Percentiles rank a stretch among this genome's conserved stretches.
These are phyloP conservation scores for Euzetes globulus DNA, from an alignment of 2,888 invertebrate genomes.

Conservation along the genomic window DNA sequence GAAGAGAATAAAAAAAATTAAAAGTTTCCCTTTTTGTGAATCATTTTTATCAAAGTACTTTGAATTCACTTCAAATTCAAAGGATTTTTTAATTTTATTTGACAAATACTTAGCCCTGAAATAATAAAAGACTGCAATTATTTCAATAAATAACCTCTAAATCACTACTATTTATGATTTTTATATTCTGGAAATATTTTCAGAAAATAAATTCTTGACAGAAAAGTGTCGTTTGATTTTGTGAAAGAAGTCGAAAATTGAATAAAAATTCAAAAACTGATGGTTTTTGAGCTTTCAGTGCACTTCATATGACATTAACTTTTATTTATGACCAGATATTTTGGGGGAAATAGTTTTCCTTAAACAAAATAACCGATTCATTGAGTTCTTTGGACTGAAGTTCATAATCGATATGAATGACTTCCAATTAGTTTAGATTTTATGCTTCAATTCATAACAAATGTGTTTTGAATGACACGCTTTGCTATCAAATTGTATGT, in stretches of 20 bases:
- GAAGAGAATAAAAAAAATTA: not conserved
- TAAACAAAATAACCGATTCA: not conserved
- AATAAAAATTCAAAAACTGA: not conserved
- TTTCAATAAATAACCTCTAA: not conserved
- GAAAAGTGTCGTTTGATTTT: not conserved
- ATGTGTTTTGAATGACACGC: not conserved
- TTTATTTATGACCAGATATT: not conserved
- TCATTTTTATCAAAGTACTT: not conserved
- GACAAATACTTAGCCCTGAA: not conserved
- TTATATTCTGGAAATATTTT: not conserved
- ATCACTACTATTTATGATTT: not conserved
- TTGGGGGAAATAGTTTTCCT: not conserved
- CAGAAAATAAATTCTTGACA: not conserved
- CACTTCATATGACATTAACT: not conserved
- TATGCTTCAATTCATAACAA: not conserved
- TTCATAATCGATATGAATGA: not conserved
- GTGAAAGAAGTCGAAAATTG: not conserved
- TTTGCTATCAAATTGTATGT: not conserved
- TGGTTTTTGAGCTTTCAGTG: not conserved
- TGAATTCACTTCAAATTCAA: not conserved
- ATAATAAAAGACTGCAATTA: not conserved
- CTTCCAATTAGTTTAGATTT: not conserved
- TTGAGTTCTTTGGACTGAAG: not conserved
- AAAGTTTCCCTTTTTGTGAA: not conserved
- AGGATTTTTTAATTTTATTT: not conserved